Evolutionary conservation across 2,113 vertebrate genomes (phyloP), one percentile per base, ranked within the genome.

Genomic region (Toxotes chatareus): DNA sequence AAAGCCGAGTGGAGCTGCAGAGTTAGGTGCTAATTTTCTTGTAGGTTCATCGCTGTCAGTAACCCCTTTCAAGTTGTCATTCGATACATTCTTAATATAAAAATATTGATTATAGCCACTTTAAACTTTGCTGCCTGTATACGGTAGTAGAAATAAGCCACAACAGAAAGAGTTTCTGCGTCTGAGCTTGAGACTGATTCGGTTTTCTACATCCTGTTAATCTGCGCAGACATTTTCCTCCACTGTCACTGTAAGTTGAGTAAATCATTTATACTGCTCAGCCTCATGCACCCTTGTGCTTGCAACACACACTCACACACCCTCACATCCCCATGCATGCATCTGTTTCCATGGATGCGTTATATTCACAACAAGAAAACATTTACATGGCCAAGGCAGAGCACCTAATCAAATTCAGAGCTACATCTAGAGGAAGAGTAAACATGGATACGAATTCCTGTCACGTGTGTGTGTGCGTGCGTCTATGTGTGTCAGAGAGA

Each of bases 401-500:
- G 23, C n/a, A 66, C 64, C 61, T 69, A 62, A 86, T 88, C 74
- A 84, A 49, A 85, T 80, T 79, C 66, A 74, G 62, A 67, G n/a
- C 70, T 72, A 55, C 47, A 70, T 80, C 10, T 12, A 19, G 59
- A 61, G 44, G 44, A 67, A 55, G 44, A 19, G 17, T 68, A 75
- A 83, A 85, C 67, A 83, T 62, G 71, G 23, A 65, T 68, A 38
- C 46, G 59, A n/a, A 73, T 67, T 75, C 34, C 34, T 76, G 42
- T 62, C 68, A 63, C 51, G 56, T 79, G 61, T 73, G 59, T 63
- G 53, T n/a, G 42, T 36, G 53, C 7, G 11, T 31, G 55, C 11
- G 27, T 49, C 44, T 11, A 32, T 76, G 75, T 76, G 66, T 76
- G 68, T 79, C 47, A 70, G 70, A 47, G n/a, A 77, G 71, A 69